Conservation (phyloP, 2,888 invertebrate genomes). For the Dinocampus coccinellae region DNA sequence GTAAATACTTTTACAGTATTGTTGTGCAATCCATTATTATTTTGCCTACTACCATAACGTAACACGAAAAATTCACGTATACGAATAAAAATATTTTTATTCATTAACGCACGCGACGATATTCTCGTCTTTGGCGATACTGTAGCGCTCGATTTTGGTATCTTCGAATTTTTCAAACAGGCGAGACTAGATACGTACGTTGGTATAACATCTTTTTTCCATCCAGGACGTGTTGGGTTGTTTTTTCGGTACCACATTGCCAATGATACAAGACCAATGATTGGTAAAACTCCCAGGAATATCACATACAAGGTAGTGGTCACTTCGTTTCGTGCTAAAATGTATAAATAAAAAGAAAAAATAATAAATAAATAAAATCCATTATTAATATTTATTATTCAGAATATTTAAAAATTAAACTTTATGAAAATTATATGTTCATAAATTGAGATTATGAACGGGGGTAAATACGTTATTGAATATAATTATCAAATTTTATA, state of each 20-base stretch:
- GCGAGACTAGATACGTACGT: conserved; percentile 71
- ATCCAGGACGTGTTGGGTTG: conserved; percentile 74
- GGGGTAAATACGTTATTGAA: no score
- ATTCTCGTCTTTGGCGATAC: background rate
- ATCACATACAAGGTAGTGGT: conserved; percentile 88
- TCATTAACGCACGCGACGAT: background rate
- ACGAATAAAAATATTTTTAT: background rate
- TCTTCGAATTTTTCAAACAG: conserved; percentile 55
- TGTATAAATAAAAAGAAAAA: conserved; percentile 47
- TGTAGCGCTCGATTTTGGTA: conserved; percentile 2
- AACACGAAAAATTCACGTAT: background rate
- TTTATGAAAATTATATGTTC: no score
- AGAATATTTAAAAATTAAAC: background rate
- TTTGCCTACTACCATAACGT: background rate
- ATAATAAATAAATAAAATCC: conserved; percentile 57
- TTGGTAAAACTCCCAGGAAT: conserved; percentile 88
- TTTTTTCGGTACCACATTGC: conserved; percentile 82
- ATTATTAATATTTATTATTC: background rate
- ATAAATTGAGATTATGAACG: no score
- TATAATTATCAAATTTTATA: no score
- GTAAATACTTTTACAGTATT: conserved; percentile 52
- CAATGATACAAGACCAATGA: conserved; percentile 77
- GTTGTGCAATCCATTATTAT: background rate
- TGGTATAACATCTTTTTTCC: conserved; percentile 68
- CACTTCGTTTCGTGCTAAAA: conserved; percentile 81